Base-by-base conservation (phyloP, 2,113 vertebrate genomes). In the Pagrus major region DNA sequence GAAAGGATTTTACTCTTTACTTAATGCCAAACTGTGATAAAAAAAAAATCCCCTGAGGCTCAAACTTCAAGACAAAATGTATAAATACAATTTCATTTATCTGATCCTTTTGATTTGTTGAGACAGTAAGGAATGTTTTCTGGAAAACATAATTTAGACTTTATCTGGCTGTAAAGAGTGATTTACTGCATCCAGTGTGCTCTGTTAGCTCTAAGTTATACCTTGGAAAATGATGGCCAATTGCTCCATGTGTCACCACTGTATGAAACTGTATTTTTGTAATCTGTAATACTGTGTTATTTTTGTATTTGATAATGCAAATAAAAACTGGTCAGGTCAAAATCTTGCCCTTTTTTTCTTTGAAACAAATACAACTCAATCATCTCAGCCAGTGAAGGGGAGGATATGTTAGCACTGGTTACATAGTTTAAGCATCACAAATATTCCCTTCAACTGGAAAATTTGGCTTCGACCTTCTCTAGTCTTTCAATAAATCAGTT, bases 391-490 rank as follows among this genome's bases (percentile, higher is more conserved):
- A 58, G 54, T 41, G 42, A 59, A 21, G 35, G 15, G 18, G 16
- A 56, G 14, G 54, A 44, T 58, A 21, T 16, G 1, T 60, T 42
- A 39, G 52, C n/a, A 52, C 35, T 63, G 25, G 21, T 54, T 54
- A 31, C 31, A 78, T 35, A 29, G 41, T 58, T 68, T 64, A 72
- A 69, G 51, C 67, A 46, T 71, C 14, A 29, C 51, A 49, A 65
- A 69, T 55, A 65, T 35, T 51, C 20, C 21, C 71, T 76, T 72
- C 47, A 64, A 54, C 47, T 66, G 39, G 41, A 52, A 71, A 66
- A 76, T 49, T n/a, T 64, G 61, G 29, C 9, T 33, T n/a, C 5
- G 39, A 9, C 31, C 47, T 46, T 56, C 23, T 55, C 20, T 73
- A 72, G 73, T 63, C n/a, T 41, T 39, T 51, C 16, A 27, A 6